Evolutionary conservation across 2,888 invertebrate genomes (phyloP), one percentile per base, ranked within the genome.

Genomic region (Cylindroiulus punctatus): DNA sequence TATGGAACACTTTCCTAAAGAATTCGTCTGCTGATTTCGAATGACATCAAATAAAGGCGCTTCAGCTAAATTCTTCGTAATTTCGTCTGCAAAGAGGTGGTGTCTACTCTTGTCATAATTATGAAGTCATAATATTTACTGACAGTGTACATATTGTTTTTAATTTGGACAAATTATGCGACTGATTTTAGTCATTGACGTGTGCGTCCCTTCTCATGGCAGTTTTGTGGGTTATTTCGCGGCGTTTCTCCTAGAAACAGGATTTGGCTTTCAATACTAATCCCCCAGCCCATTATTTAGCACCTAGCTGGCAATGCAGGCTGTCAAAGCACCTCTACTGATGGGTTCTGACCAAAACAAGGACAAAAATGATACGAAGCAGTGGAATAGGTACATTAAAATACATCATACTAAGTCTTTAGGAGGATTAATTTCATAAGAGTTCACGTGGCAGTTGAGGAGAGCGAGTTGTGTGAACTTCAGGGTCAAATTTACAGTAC

Each of bases 321-420:
- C 52, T 44, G 44, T 85, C 19, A 85, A 85, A 36, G 52, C 57
- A 85, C 12, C 36, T 0, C 52, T 52, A 19, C 52, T 52, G 52
- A 52, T 52, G 19, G 52, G 52, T n/a, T 5, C 52, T 52, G 19
- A 52, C 52, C 52, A 52, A 85, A 85, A 52, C 52, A 36, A 26
- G 19, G 65, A 85, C 14, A 44, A 47, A 85, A 52, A 10, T 57
- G 85, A 85, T n/a, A 30, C 32, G 19, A 85, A 47, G 36, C 47
- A 47, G 26, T 85, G 85, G 85, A 57, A 57, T 36, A 14, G 85
- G 85, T 84, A 36, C n/a, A n/a, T n/a, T n/a, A 36, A 36, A 36
- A 36, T 36, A 7, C 3, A 36, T 36, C 7, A 2, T 4, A 2
- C 36, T 4, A 36, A 4, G 2, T 36, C 2, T 36, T 36, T 36